Evolutionary conservation across 2,113 vertebrate genomes (phyloP).

Genomic region (Ia io): DNA sequence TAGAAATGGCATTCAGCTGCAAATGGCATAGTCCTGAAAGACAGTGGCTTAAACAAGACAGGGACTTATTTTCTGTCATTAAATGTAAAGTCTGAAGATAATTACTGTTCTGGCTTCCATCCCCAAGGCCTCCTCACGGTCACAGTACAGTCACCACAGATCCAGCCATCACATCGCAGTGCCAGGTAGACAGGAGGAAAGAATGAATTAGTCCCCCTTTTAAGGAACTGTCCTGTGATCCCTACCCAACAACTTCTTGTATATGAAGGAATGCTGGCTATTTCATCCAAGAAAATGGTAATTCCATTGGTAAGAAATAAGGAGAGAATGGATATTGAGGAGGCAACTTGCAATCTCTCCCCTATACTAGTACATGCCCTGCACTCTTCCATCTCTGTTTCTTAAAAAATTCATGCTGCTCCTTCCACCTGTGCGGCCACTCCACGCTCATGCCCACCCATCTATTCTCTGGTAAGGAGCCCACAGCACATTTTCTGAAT

Average conservation of each 20-base stretch:
- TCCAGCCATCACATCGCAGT: not conserved
- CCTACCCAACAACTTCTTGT: not conserved
- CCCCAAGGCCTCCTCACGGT: not conserved
- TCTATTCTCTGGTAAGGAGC: not conserved
- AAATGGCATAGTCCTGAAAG: not conserved
- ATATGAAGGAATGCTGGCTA: not conserved
- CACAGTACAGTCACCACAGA: not conserved
- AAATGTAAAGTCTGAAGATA: not conserved
- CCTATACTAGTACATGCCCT: too few relatives aligned
- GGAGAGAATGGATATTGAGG: not conserved
- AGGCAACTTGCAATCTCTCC: not conserved
- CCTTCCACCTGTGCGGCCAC: too few relatives aligned
- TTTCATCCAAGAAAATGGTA: not conserved
- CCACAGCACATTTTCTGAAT: not conserved
- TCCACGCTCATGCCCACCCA: not conserved
- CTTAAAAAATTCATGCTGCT: not conserved
- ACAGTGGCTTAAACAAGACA: not conserved
- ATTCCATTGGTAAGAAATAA: not conserved
- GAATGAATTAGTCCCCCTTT: not conserved
- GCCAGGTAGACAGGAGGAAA: not conserved
- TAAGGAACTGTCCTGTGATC: not conserved
- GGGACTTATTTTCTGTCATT: not conserved
- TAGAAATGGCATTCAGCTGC: not conserved
- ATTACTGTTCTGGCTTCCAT: not conserved
- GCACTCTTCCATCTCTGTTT: not conserved